phyloP scores from a whole-genome alignment of 2,113 vertebrate genomes.

The Anser brachyrhynchus region DNA sequence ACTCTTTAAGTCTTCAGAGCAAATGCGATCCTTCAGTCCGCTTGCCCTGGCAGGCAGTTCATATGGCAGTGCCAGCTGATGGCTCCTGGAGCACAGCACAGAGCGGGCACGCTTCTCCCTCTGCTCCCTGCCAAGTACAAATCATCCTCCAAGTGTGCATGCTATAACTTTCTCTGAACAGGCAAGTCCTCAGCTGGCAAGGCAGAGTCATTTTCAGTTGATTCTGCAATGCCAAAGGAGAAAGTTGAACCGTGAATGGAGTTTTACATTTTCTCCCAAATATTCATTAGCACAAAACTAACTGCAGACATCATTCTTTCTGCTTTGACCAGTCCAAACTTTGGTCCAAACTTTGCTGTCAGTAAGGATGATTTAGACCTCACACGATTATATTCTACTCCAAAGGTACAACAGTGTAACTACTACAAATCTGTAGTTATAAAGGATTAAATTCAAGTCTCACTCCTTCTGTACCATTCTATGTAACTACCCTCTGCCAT shows the following conservation, averaged over 20 bases:
- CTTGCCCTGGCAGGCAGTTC: not conserved
- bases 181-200: not conserved
- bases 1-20: not conserved
- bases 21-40: not conserved
- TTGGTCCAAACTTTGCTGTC: not conserved
- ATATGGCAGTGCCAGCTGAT: not conserved
- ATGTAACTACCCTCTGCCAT: not conserved
- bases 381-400: not conserved
- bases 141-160: not conserved
- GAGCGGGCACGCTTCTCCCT: fast-evolving
- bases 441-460: not conserved
- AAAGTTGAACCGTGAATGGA: not conserved
- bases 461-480: not conserved
- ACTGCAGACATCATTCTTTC: not conserved
- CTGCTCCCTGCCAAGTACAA: not conserved
- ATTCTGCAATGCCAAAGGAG: not conserved
- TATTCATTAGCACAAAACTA: not conserved
- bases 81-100: not conserved
- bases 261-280: not conserved
- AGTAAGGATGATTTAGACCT: not conserved
- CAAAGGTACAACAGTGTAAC: not conserved
- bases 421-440: not conserved
- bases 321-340: not conserved
- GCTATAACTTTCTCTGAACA: not conserved
- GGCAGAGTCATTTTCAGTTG: not conserved